These are phyloP conservation scores for Microchrysa polita DNA, from an alignment of 2,888 invertebrate genomes.

Conservation along the genomic window DNA sequence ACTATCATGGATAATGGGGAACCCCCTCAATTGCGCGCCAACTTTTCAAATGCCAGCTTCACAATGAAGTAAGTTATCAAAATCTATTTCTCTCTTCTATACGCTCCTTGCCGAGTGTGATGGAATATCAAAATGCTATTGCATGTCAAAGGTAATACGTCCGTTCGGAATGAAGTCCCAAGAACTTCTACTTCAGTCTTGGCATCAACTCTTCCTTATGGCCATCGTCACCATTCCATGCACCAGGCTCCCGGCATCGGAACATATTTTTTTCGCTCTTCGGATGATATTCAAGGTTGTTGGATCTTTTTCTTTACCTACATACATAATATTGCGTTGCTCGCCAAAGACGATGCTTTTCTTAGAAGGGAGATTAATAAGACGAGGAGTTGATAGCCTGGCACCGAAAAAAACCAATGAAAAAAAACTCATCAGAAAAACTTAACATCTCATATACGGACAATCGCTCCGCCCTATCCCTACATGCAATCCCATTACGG, in stretches of 20 bases:
- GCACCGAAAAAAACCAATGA: not conserved
- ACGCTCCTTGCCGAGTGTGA: too few relatives aligned
- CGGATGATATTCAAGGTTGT: slow-evolving; percentile 20
- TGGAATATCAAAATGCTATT: too few relatives aligned
- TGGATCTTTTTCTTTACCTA: slow-evolving; percentile 4
- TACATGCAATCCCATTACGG: slow-evolving; percentile 28
- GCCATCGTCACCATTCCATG: not conserved
- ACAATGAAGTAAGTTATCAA: not conserved
- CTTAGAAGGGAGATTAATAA: slow-evolving; percentile 30
- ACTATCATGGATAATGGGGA: slow-evolving; percentile 16
- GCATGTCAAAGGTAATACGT: slow-evolving; percentile 51
- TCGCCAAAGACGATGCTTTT: slow-evolving; percentile 19
- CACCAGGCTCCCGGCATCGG: not conserved
- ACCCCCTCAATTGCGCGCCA: slow-evolving; percentile 29
- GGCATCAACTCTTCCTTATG: not conserved
- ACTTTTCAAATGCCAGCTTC: slow-evolving; percentile 20
- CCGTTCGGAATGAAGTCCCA: slow-evolving; percentile 63
- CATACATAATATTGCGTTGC: not conserved
- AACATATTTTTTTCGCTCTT: slow-evolving; percentile 17
- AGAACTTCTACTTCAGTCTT: slow-evolving; percentile 64
- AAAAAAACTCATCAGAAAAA: slow-evolving; percentile 24
- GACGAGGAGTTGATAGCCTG: slow-evolving; percentile 13
- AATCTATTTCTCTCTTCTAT: too few relatives aligned
- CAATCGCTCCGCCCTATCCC: slow-evolving; percentile 48
- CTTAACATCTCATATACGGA: slow-evolving; percentile 33